Conservation (phyloP, 2,888 invertebrate species). For the Tuberolachnus salignus region DNA sequence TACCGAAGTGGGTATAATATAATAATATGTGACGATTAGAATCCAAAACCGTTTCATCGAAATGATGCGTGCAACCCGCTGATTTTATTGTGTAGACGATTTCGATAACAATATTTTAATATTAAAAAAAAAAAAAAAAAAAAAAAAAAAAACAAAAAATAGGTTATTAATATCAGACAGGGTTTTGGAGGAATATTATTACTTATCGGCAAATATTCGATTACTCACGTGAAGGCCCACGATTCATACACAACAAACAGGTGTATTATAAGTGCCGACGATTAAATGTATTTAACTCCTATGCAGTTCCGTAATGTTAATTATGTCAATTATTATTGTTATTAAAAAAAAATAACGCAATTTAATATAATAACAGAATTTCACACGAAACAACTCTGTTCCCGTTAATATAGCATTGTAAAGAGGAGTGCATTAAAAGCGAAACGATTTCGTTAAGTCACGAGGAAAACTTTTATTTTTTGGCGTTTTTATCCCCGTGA, state of each 20-base stretch:
- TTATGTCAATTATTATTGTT: background rate
- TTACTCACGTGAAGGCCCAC: background rate
- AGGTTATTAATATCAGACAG: too few species aligned
- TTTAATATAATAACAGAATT: constrained; percentile 17
- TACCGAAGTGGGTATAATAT: background rate
- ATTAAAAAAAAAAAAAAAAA: too few species aligned
- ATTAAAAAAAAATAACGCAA: background rate
- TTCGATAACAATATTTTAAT: too few species aligned
- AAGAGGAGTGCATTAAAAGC: background rate
- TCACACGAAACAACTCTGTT: constrained; percentile 1
- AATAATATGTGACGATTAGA: background rate
- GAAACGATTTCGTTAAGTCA: background rate
- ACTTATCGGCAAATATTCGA: background rate
- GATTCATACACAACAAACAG: background rate
- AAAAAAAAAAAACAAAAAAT: too few species aligned
- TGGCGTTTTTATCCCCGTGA: background rate
- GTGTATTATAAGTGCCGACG: background rate
- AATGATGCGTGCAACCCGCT: background rate
- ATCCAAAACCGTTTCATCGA: background rate
- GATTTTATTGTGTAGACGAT: too few species aligned
- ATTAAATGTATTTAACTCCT: background rate
- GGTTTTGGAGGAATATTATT: too few species aligned
- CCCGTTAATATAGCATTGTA: constrained; percentile 10
- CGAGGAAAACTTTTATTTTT: background rate
- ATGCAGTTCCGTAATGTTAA: background rate